Evolutionary conservation across 2,888 invertebrate species (phyloP).

Genomic region (Apoda limacodes): DNA sequence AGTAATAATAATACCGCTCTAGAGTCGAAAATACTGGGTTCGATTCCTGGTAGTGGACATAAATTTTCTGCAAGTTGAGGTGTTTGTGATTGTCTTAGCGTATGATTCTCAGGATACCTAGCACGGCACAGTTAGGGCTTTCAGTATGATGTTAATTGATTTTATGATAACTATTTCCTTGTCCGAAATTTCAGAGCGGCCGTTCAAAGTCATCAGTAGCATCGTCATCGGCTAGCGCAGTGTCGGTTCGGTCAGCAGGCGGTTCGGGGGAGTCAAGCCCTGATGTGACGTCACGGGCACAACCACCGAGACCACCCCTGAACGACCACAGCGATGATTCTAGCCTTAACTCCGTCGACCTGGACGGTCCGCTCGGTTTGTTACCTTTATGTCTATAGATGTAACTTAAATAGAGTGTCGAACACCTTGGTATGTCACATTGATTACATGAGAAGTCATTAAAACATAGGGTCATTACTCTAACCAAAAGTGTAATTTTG

Average conservation of each 20-base stretch:
- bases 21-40: no score
- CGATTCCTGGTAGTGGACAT: no score
- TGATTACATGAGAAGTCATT: no score
- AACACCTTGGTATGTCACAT: no score
- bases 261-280: slow-evolving; percentile 61
- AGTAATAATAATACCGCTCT: no score
- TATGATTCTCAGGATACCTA: no score
- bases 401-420: no score
- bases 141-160: slow-evolving; percentile 17
- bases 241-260: slow-evolving; percentile 61
- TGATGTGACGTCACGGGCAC: slow-evolving; percentile 64
- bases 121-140: slow-evolving; percentile 1
- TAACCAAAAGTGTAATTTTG: no score
- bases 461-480: no score
- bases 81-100: no score
- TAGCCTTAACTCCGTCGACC: slow-evolving; percentile 90
- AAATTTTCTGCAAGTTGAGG: no score
- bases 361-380: slow-evolving; percentile 75
- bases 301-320: slow-evolving; percentile 52
- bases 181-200: slow-evolving; percentile 63
- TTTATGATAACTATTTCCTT: slow-evolving; percentile 5
- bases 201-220: slow-evolving; percentile 69
- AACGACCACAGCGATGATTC: slow-evolving; percentile 83
- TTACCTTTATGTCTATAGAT: no score
- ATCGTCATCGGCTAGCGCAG: slow-evolving; percentile 60